Conservation (phyloP, 2,888 invertebrate species). For the Brachyptera putata region DNA sequence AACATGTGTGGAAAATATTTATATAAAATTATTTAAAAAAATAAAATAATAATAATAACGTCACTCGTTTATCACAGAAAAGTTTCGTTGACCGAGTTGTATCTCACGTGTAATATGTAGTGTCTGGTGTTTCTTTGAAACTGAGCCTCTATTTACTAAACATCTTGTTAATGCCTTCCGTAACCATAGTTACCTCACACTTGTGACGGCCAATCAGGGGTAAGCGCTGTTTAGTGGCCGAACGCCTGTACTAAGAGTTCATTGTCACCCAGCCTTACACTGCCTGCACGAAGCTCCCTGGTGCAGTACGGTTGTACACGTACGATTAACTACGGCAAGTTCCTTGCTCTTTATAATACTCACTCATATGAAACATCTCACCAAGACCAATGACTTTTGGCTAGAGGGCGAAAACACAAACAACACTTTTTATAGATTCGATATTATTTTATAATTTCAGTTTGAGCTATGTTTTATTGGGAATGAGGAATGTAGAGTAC, state of each 20-base stretch:
- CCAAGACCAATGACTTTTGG: slow-evolving; percentile 22
- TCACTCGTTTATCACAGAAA: too few relatives aligned
- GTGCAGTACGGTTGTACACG: too few relatives aligned
- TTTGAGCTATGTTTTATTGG: slow-evolving; percentile 6
- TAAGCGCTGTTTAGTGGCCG: background rate
- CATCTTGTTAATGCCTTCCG: slow-evolving; percentile 12
- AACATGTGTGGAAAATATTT: too few relatives aligned
- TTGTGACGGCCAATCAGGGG: slow-evolving; percentile 2
- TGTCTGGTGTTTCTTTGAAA: slow-evolving; percentile 6
- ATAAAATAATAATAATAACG: too few relatives aligned
- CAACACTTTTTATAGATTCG: slow-evolving; percentile 6
- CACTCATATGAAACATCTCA: background rate
- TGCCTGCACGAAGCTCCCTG: too few relatives aligned
- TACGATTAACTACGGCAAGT: slow-evolving; percentile 16
- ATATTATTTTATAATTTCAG: slow-evolving; percentile 14
- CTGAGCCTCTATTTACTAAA: slow-evolving; percentile 16
- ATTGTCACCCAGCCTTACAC: slow-evolving; percentile 14
- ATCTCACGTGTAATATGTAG: too few relatives aligned
- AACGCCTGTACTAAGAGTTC: background rate
- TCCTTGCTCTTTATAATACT: slow-evolving; percentile 18
- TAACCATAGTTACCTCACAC: slow-evolving; percentile 15
- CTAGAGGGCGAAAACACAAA: slow-evolving; percentile 21
- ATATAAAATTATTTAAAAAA: too few relatives aligned
- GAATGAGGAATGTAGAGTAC: background rate
- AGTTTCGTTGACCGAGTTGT: too few relatives aligned